Conservation (phyloP, 2,888 invertebrate species). For the Pseudococcus jackbeardsleyi region DNA sequence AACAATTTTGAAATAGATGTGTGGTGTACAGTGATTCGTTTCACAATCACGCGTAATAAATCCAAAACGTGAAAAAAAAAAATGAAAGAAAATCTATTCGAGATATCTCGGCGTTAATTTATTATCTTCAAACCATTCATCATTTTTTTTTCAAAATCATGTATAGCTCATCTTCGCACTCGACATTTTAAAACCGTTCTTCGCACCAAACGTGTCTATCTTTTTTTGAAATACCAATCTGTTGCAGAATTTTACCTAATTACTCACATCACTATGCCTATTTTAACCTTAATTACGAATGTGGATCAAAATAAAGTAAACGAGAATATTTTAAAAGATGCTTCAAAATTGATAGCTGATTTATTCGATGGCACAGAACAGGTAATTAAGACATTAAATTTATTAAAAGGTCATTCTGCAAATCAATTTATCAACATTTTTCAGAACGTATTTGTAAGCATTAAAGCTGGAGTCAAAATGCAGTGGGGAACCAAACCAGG, state of each 20-base stretch:
- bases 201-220: not conserved
- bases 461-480: conserved; percentile 56
- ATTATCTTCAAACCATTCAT: not conserved
- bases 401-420: not conserved
- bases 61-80: not conserved
- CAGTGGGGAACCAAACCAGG: conserved; percentile 58
- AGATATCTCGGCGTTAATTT: not conserved
- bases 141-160: not conserved
- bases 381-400: not conserved
- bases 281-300: conserved; percentile 61
- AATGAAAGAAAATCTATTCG: not conserved
- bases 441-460: conserved; percentile 59
- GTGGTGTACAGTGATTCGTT: not conserved
- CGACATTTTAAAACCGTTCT: not conserved
- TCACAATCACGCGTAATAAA: not conserved
- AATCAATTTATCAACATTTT: not conserved
- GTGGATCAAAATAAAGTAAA: conserved; percentile 47
- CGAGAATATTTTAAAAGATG: conserved; percentile 5
- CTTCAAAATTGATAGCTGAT: conserved; percentile 49
- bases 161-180: not conserved
- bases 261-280: not conserved
- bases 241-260: not conserved
- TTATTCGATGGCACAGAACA: conserved; percentile 59
- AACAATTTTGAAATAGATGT: not conserved
- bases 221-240: not conserved